Percentiles rank a stretch among this genome's conserved stretches.
Conservation (phyloP, 2,888 invertebrate genomes). For the Geotrupes spiniger region DNA sequence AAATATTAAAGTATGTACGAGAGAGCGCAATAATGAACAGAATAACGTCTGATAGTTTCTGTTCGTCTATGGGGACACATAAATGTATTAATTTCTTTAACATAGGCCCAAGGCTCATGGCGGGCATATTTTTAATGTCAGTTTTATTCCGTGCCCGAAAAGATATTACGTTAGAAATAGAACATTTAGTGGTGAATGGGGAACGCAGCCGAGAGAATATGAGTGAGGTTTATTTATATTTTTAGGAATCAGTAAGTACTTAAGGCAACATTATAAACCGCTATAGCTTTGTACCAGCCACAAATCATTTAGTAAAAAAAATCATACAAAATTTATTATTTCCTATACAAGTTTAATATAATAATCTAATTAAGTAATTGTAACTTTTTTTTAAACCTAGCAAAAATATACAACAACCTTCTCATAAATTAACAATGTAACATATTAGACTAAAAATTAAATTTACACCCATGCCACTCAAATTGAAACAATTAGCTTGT, state of each 20-base stretch:
- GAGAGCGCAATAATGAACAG: conserved; percentile 10
- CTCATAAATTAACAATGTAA: too few species aligned
- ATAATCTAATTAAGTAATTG: too few species aligned
- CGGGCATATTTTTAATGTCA: conserved; percentile 7
- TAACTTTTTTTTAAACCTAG: too few species aligned
- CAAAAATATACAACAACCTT: too few species aligned
- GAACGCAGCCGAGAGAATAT: conserved; percentile 1
- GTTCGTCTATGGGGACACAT: background rate
- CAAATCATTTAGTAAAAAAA: too few species aligned
- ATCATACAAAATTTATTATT: too few species aligned
- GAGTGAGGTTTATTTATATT: conserved; percentile 4
- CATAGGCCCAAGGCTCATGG: background rate
- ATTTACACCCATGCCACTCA: too few species aligned
- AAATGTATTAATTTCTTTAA: conserved; percentile 4
- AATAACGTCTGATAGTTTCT: conserved; percentile 5
- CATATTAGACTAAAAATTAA: too few species aligned
- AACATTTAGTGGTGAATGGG: conserved; percentile 5
- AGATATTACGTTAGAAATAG: conserved; percentile 6
- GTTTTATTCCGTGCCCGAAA: conserved; percentile 2
- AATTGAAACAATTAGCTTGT: too few species aligned
- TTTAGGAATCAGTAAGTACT: conserved; percentile 1
- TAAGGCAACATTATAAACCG: background rate
- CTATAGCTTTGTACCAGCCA: background rate
- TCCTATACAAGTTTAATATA: too few species aligned
- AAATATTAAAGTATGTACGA: too few species aligned